phyloP scores from a whole-genome alignment of 2,113 vertebrate species.

The Cyprinodon variegatus region DNA sequence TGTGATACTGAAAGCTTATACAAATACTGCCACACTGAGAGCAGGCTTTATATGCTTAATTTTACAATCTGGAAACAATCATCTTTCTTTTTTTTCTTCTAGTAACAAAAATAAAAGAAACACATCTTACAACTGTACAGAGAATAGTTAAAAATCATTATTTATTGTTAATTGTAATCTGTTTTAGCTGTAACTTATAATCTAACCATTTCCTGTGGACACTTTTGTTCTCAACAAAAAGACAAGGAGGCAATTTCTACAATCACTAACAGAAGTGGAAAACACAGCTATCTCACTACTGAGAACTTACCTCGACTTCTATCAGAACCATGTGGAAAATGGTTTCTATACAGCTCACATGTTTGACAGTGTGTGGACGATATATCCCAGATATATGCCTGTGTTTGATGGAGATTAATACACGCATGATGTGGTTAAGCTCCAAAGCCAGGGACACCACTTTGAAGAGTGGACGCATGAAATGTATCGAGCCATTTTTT shows the following conservation, averaged over 20 bases:
- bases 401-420: constrained; percentile 59
- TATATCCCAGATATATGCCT: constrained; percentile 57
- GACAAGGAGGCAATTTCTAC: constrained; percentile 24
- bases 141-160: constrained; percentile 25
- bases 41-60: constrained; percentile 45
- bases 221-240: constrained; percentile 34
- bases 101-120: constrained; percentile 7
- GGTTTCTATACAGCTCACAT: constrained; percentile 68
- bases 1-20: constrained; percentile 45
- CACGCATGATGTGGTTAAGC: constrained; percentile 44
- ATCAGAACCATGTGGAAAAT: constrained; percentile 75
- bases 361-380: constrained; percentile 67
- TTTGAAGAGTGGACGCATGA: constrained; percentile 20
- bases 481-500: not conserved
- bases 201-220: constrained; percentile 23
- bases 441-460: constrained; percentile 34
- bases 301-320: constrained; percentile 45
- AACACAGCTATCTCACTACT: constrained; percentile 38
- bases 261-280: constrained; percentile 44
- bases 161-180: constrained; percentile 28
- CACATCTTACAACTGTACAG: constrained; percentile 28
- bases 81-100: constrained; percentile 17
- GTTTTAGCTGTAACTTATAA: constrained; percentile 34
- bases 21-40: constrained; percentile 52
- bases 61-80: constrained; percentile 53